Evolutionary conservation across 2,888 invertebrate species (phyloP), one percentile per base, ranked within the genome.

Genomic region (Furcula furcula): DNA sequence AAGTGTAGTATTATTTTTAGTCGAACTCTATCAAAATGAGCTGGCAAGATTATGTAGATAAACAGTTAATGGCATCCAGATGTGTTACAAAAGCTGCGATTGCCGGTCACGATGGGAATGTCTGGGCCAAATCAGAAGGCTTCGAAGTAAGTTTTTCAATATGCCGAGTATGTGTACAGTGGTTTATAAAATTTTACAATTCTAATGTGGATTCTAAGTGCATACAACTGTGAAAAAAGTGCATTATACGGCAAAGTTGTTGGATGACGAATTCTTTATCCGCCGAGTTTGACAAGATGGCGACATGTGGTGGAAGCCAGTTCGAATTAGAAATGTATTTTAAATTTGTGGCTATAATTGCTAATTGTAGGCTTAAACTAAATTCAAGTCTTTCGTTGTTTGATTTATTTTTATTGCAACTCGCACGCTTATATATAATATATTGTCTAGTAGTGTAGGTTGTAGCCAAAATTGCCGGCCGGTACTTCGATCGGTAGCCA

Each of bases 1-100:
- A 81, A 86, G 86, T 84, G 82, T 86, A 85, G 88, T 87, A 86
- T 82, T 82, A 85, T 80, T 81, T 72, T 82, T 77, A 83, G 81
- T 81, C 75, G 85, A 87, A 87, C 86, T 84, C 67, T 74, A 67
- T 85, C 90, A 93, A 90, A 90, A 97, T 97, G 97, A 97, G 96
- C 94, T 97, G 97, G 97, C 97, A 97, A 94, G 97, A 97, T 94
- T 97, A 97, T 92, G 95, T 97, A 90, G 97, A 97, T 92, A 97
- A 96, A 93, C 97, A 97, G 92, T 94, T 97, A 91, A 92, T 97
- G 91, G 96, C 96, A 84, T 96, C 97, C 88, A 94, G 94, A 90
- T 97, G 96, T 94, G 96, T 97, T 77, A 94, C 94, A 90, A 96
- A 95, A 92, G 97, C 97, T 75, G 96, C 96, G 81, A 97, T 97